Conservation (phyloP, 2,113 vertebrate species). For the Pavo muticus region DNA sequence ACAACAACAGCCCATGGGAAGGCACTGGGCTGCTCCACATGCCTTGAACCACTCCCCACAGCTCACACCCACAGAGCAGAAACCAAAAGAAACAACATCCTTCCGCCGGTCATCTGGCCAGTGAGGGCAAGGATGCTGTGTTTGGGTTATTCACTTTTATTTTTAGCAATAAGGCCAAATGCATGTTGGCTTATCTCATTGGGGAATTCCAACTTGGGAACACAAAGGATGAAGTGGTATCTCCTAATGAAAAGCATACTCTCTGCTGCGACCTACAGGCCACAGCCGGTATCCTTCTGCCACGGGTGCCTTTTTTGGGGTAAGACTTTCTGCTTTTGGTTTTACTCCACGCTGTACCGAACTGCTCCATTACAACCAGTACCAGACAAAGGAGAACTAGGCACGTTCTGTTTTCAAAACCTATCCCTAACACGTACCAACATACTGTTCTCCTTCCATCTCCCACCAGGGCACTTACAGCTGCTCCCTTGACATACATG, state of each 20-base stretch:
- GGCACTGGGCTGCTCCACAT: background rate
- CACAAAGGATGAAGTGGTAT: background rate
- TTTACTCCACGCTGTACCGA: background rate
- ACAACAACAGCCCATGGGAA: background rate
- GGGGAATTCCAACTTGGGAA: background rate
- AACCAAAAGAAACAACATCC: background rate
- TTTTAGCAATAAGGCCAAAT: accelerated
- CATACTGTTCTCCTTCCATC: background rate
- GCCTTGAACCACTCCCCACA: accelerated
- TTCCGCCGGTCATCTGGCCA: background rate
- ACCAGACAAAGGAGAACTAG: background rate
- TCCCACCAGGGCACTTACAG: background rate
- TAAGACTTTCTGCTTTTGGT: background rate
- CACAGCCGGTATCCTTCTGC: background rate
- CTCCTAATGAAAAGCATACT: constrained; percentile 26
- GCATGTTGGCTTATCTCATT: background rate
- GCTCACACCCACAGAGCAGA: background rate
- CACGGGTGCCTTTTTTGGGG: background rate
- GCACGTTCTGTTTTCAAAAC: background rate
- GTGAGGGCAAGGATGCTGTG: background rate
- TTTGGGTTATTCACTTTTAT: background rate
- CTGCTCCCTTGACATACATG: background rate
- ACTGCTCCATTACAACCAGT: background rate
- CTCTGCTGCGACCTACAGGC: constrained; percentile 70
- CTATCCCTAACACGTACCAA: background rate